Evolutionary conservation across 2,888 invertebrate genomes (phyloP), one percentile per base, ranked within the genome.

Genomic region (Xestia ashworthii): DNA sequence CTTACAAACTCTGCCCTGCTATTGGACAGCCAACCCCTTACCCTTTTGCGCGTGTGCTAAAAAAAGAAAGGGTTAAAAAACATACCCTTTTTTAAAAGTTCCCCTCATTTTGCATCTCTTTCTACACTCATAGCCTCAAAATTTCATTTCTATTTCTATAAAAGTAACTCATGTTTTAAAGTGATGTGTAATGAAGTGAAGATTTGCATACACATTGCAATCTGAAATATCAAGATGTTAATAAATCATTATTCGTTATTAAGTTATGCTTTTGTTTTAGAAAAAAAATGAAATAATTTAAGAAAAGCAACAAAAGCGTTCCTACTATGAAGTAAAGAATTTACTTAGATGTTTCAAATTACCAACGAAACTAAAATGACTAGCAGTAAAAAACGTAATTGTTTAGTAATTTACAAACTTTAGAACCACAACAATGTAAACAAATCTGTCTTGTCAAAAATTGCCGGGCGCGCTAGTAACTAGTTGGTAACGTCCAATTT

Each of bases 41-140:
- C 94, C 93, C 94, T 90, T 93, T 93, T 96, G 96, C 96, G 96
- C 96, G 92, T 96, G 96, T 96, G 96, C 96, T 95, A 96, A 96
- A 96, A 95, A 95, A 94, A 75, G 89, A 93, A 96, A 96, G 96
- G 97, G 96, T 96, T 95, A 94, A 94, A 78, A 94, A 91, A 93
- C 91, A 89, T 95, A 95, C 96, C 96, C 93, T 94, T 95, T 95
- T 93, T 93, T 93, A 90, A 84, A 76, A 90, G 83, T 91, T 93
- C 94, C 95, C 90, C 89, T 90, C 71, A 84, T 77, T 82, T 84
- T 87, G 75, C 86, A 88, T 88, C 88, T 84, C 90, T 89, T 89
- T 90, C 82, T 88, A 85, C 65, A 71, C 53, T 71, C n/a, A 68
- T 19, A 50, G 12, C 14, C n/a, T 72, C n/a, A 74, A n/a, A n/a